Conservation (phyloP, 2,888 invertebrate genomes). For the Dryomyza anilis region DNA sequence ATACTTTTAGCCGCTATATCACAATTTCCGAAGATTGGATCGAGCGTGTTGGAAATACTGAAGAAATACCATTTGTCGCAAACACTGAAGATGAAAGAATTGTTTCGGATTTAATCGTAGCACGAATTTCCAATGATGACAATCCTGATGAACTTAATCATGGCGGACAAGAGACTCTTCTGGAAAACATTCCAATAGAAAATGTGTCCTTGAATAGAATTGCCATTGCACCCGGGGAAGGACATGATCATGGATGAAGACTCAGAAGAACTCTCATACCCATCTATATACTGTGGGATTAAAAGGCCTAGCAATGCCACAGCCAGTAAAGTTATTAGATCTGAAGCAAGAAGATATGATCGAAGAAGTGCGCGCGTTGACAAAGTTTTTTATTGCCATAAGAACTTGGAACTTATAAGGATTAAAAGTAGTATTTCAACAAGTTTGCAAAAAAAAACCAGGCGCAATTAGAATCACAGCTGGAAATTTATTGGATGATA, state of each 20-base stretch:
- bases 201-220: slow-evolving; percentile 20
- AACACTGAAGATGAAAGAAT: slow-evolving; percentile 11
- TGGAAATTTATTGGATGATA: slow-evolving; percentile 17
- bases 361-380: slow-evolving; percentile 31
- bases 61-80: slow-evolving; percentile 23
- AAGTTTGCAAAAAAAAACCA: slow-evolving; percentile 23
- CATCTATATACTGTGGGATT: slow-evolving; percentile 26
- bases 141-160: neutral
- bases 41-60: neutral
- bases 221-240: slow-evolving; percentile 31
- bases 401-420: slow-evolving; percentile 28
- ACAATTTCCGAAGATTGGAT: slow-evolving; percentile 23
- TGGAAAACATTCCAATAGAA: slow-evolving; percentile 29
- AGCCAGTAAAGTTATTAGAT: slow-evolving; percentile 21
- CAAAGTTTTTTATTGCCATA: slow-evolving; percentile 27
- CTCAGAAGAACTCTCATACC: slow-evolving; percentile 30
- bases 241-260: slow-evolving; percentile 31
- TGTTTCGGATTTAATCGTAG: neutral
- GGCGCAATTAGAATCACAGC: neutral
- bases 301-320: too few relatives aligned
- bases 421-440: slow-evolving; percentile 29
- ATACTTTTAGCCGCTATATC: slow-evolving; percentile 17
- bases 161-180: slow-evolving; percentile 30
- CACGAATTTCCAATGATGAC: too few relatives aligned
- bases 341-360: slow-evolving; percentile 29